These are phyloP conservation scores for Hyphantria cunea DNA, from an alignment of 1,140 invertebrate genomes.

Conservation along the genomic window DNA sequence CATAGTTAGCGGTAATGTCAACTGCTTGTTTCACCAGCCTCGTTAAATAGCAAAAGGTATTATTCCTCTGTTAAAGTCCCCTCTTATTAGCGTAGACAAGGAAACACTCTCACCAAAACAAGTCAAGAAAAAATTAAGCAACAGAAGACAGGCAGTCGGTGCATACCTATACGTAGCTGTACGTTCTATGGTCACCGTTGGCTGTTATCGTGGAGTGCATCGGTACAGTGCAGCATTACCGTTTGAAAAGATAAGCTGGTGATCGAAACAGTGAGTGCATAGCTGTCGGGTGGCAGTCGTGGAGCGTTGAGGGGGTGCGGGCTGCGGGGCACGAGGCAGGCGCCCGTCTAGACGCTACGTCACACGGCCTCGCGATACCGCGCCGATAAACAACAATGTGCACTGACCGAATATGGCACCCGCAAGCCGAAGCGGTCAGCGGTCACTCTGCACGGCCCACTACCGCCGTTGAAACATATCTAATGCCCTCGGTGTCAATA, in stretches of 20 bases:
- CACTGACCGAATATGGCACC: constrained; percentile 79
- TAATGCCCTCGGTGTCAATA: constrained; percentile 3
- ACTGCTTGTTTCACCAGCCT: background rate
- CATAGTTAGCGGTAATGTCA: constrained; percentile 4
- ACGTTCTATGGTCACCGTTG: constrained; percentile 6
- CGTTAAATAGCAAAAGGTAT: constrained; percentile 14
- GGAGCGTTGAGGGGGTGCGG: constrained; percentile 41
- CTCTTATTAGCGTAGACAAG: background rate
- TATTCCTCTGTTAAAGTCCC: constrained; percentile 1
- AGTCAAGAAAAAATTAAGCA: too few relatives aligned
- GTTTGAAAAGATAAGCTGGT: constrained; percentile 77
- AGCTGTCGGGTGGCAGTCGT: constrained; percentile 36
- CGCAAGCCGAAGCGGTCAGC: constrained; percentile 52
- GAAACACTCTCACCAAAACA: background rate
- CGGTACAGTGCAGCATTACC: constrained; percentile 69
- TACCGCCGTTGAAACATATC: constrained; percentile 38
- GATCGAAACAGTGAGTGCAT: constrained; percentile 62
- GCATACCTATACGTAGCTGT: too few relatives aligned
- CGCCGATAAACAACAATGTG: constrained; percentile 79
- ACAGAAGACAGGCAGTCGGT: too few relatives aligned
- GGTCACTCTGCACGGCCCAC: constrained; percentile 53
- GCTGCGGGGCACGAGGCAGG: constrained; percentile 38
- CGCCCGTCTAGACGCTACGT: constrained; percentile 78
- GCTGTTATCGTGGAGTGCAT: constrained; percentile 26
- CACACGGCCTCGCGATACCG: constrained; percentile 77